Evolutionary conservation across 1,140 invertebrate species (phyloP), one percentile per base, ranked within the genome.

Genomic region (Copidosoma floridanum): DNA sequence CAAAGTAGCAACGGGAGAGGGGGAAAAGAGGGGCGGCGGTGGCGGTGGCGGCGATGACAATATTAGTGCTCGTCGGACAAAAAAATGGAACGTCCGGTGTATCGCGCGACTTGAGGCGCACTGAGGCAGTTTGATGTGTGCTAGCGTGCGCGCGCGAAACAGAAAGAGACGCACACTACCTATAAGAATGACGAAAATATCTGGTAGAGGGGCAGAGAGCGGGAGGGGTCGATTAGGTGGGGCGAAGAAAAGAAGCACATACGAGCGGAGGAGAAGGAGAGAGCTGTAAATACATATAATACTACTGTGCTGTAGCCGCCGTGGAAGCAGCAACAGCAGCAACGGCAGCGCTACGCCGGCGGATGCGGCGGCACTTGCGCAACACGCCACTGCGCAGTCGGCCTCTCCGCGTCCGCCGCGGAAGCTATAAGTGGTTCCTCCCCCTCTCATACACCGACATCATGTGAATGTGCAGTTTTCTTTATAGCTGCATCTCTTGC

Each of bases 41-140:
- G 24, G 23, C 21, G 14, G 11, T 1, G 8, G 11, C 10, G 26
- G 18, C 3, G 26, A n/a, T n/a, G n/a, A n/a, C n/a, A n/a, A n/a
- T n/a, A n/a, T n/a, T n/a, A n/a, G n/a, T n/a, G n/a, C n/a, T n/a
- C n/a, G n/a, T n/a, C n/a, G n/a, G n/a, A n/a, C n/a, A n/a, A n/a
- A n/a, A n/a, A n/a, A n/a, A 53, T 43, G 16, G 12, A 63, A 50
- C 64, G 40, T 67, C 70, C 67, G 48, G 41, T 56, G 63, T 29
- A 57, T 62, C 48, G 59, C 62, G 67, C 66, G 68, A 70, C 51
- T 67, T 66, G 69, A 64, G 66, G 68, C 69, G 71, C 68, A 78
- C 77, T 78, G 76, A 77, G 50, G 71, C 70, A n/a, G 65, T 12
- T 32, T 67, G 73, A 75, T 66, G 65, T 63, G 60, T 64, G 61